These are phyloP conservation scores for Heterochromis multidens DNA, from an alignment of 2,113 vertebrate genomes.

Conservation along the genomic window DNA sequence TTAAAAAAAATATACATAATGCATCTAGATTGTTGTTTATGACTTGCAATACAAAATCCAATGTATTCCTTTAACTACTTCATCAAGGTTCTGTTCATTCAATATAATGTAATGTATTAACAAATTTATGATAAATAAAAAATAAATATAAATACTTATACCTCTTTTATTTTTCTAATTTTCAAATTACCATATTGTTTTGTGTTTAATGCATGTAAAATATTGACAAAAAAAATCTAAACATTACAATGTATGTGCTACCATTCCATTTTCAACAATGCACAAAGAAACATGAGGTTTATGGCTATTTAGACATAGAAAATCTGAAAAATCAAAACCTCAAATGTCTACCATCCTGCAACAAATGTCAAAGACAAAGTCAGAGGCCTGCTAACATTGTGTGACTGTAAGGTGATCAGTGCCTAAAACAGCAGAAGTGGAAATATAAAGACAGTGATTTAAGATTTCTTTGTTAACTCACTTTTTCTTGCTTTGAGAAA, in stretches of 20 bases:
- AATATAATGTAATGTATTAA: background rate
- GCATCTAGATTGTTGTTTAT: background rate
- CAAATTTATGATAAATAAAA: background rate
- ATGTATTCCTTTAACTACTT: background rate
- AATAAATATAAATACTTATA: too few species aligned
- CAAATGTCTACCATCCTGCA: background rate
- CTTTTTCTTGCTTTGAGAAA: constrained; percentile 9
- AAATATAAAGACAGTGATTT: background rate
- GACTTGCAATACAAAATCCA: background rate
- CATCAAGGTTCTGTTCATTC: background rate
- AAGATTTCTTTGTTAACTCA: background rate
- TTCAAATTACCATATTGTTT: background rate
- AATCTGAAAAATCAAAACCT: background rate
- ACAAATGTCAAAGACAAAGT: background rate
- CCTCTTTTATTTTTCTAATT: background rate
- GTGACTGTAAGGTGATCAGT: background rate
- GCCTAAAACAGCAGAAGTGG: background rate
- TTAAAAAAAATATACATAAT: background rate
- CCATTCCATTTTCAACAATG: background rate
- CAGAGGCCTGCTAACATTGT: background rate
- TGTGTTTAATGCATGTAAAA: background rate
- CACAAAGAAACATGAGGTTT: background rate
- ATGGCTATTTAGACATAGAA: background rate
- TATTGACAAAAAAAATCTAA: background rate
- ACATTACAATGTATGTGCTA: too few species aligned